Evolutionary conservation across 2,113 vertebrate genomes (phyloP).

Genomic region (Petrocephalus microphthalmus): DNA sequence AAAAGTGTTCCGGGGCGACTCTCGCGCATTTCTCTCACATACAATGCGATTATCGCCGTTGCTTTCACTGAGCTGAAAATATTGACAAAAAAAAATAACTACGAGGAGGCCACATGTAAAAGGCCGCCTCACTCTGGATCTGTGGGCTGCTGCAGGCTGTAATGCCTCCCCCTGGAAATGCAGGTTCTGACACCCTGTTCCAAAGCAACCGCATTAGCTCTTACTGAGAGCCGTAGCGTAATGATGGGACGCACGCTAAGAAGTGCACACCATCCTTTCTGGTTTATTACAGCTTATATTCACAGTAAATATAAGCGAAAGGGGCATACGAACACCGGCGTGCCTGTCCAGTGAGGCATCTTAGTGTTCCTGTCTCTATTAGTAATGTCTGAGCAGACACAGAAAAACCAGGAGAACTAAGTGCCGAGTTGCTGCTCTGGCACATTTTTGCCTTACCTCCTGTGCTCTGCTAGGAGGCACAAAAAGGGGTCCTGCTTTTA

Average conservation of each 20-base stretch:
- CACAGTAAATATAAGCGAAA: background rate
- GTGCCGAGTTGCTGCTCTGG: conserved; percentile 33
- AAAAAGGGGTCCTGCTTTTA: conserved; percentile 41
- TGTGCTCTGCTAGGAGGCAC: conserved; percentile 52
- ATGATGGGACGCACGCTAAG: background rate
- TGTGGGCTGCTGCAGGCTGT: background rate
- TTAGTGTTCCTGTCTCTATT: background rate
- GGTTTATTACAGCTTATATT: background rate
- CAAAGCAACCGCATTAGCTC: background rate
- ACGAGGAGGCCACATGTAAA: background rate
- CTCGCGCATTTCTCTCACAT: background rate
- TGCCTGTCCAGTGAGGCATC: background rate
- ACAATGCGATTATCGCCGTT: background rate
- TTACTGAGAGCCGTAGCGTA: background rate
- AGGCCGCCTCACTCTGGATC: background rate
- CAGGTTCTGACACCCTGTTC: background rate
- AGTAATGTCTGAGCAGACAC: conserved; percentile 33
- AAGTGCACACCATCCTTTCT: background rate
- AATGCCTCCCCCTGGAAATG: background rate
- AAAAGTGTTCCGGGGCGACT: background rate
- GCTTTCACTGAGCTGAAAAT: background rate
- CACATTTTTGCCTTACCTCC: conserved; percentile 50
- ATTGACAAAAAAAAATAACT: background rate
- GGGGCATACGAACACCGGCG: background rate
- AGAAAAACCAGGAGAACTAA: background rate